Base-by-base conservation (phyloP, 1,140 invertebrate species). In the Leptinotarsa defecta region DNA sequence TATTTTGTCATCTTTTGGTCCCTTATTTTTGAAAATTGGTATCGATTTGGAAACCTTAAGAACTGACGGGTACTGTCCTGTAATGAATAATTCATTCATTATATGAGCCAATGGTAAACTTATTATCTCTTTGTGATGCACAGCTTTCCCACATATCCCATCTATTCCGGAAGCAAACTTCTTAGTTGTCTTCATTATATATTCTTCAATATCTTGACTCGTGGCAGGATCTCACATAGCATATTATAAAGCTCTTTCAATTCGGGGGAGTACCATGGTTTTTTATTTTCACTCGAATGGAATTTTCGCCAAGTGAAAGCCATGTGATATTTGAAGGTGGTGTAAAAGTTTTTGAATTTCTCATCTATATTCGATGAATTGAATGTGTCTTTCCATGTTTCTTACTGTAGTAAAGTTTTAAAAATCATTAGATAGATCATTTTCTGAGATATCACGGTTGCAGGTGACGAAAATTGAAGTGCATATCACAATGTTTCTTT, bases 101-200 rank as follows among this genome's bases (percentile, higher is more conserved):
- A 24, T 65, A 65, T 65, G 63, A 65, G 63, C 63, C 63, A 19
- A 65, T 65, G 63, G 3, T 65, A 65, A 65, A 22, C 63, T 24
- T 65, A 24, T 65, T 27, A 19, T 65, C 20, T 65, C 1, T 27
- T 65, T 65, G 13, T 13, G 24, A 65, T 0, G 3, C 17, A 24
- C 63, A 19, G 4, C 63, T 65, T 65, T 65, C 4, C 63, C 63
- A 65, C 11, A 65, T 65, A 24, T 65, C 24, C 24, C 20, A 65
- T 65, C 15, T 65, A 65, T 22, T 65, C 63, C 19, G 0, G 63
- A 65, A 65, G 19, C 63, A 27, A 27, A 65, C 19, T 65, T 65
- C 63, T 65, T 65, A 20, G 63, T 65, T 65, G 63, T 65, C 5
- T 65, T 65, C 63, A 65, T 65, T 6, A 65, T 65, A 65, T 65